Evolutionary conservation across 2,888 invertebrate genomes (phyloP), one percentile per base, ranked within the genome.

Genomic region (Galeopsomyia nigrocyanea): DNA sequence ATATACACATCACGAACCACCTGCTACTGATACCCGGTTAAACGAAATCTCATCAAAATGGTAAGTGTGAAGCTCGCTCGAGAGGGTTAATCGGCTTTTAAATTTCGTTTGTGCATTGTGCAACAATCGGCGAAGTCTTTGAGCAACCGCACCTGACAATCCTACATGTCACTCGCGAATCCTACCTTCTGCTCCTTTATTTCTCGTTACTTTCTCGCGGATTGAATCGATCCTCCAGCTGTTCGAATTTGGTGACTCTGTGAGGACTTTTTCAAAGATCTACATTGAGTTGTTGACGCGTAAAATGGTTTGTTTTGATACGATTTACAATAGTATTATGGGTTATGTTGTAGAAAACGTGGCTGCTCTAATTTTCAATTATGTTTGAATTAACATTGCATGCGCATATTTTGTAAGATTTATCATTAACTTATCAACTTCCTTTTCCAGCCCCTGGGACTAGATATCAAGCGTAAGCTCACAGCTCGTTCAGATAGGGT

Each of bases 401-500:
- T 57, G 3, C 3, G 14, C 13, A 3, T 9, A 19, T 22, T 39
- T 39, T 7, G 10, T 5, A 13, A 7, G 7, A 39, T 39, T 7
- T 9, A 39, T 39, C 13, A 39, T 39, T 39, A 7, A 39, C 10
- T 39, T 13, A 39, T 10, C 10, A 13, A 5, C 3, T 39, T 10
- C 7, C 7, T 39, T 39, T 39, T 39, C 39, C 82, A 95, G 98
- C 98, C 98, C 81, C 91, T 99, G 77, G 93, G 97, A 86, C 90
- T 99, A 87, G 99, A 99, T 88, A 98, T 99, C 86, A 99, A 99
- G 89, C 93, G 99, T 84, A 97, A 96, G 88, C 88, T 99, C 86
- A 96, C 99, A 69, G 98, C 99, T 67, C 92, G 99, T 78, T 99
- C 99, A 10, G 99, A 99, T 88, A 92, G 99, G 79, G 99, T 99